Evolutionary conservation across 2,888 invertebrate species (phyloP).

Genomic region (Synanthedon andrenaeformis): DNA sequence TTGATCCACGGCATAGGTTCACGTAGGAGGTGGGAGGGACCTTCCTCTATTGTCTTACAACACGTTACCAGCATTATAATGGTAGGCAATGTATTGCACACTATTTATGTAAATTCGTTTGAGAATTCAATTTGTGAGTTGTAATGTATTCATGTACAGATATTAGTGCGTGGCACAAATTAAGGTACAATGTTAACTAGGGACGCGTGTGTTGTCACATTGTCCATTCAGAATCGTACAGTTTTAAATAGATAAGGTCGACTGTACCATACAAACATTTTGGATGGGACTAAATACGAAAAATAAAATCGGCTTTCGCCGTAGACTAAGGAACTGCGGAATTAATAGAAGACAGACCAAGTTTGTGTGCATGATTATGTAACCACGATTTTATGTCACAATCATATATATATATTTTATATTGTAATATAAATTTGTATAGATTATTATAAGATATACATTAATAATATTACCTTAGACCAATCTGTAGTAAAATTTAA

Average conservation of each 20-base stretch:
- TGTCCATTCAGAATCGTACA: slow-evolving; percentile 14
- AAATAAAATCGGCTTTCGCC: background rate
- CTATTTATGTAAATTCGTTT: slow-evolving; percentile 63
- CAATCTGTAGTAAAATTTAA: too few species aligned
- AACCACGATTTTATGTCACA: too few species aligned
- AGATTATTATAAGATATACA: too few species aligned
- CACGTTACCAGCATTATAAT: slow-evolving; percentile 59
- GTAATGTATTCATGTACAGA: slow-evolving; percentile 50
- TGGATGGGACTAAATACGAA: too few species aligned
- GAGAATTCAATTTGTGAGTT: slow-evolving; percentile 64
- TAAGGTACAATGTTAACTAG: slow-evolving; percentile 37
- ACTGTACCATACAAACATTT: too few species aligned
- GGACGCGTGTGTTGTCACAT: slow-evolving; percentile 18
- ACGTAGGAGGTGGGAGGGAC: slow-evolving; percentile 63
- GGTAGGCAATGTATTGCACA: slow-evolving; percentile 49
- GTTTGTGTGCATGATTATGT: too few species aligned
- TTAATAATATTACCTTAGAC: too few species aligned
- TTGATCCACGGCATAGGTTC: slow-evolving; percentile 15
- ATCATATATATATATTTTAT: too few species aligned
- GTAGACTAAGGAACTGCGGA: slow-evolving; percentile 3
- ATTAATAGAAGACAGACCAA: too few species aligned
- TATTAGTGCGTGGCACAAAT: slow-evolving; percentile 26
- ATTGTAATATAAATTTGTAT: too few species aligned
- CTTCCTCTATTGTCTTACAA: slow-evolving; percentile 60
- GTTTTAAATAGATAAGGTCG: slow-evolving; percentile 2